These are phyloP conservation scores for Harpegnathos saltator DNA, from an alignment of 1,140 invertebrate species.

Conservation along the genomic window DNA sequence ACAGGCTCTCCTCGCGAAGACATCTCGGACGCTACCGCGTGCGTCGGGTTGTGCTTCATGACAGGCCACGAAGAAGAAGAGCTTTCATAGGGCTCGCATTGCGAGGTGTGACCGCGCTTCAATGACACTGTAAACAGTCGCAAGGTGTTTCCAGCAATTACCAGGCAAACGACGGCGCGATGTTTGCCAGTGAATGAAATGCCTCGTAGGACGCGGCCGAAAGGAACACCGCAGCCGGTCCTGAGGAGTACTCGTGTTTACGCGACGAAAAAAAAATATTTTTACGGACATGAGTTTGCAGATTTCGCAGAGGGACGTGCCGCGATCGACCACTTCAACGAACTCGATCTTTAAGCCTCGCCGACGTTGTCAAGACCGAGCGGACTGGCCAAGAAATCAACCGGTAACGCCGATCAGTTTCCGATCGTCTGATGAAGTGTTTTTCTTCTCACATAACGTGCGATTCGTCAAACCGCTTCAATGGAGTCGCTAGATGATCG, in stretches of 20 bases:
- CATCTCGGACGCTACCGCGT: not conserved
- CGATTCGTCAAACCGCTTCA: not conserved
- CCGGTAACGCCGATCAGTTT: conserved; percentile 63
- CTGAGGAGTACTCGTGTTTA: conserved; percentile 56
- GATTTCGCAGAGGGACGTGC: conserved; percentile 63
- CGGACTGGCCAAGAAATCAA: conserved; percentile 27
- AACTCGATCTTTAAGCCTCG: conserved; percentile 59
- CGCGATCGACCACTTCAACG: conserved; percentile 64
- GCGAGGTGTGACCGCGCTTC: conserved; percentile 79
- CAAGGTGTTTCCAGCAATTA: conserved; percentile 82
- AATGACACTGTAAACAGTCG: conserved; percentile 83
- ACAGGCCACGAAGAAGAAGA: conserved; percentile 39
- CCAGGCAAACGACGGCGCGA: conserved; percentile 69
- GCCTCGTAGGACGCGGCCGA: conserved; percentile 63
- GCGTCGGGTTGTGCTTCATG: conserved; percentile 2
- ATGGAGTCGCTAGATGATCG: too few relatives aligned
- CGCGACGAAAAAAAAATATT: conserved; percentile 67
- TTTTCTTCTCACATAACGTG: not conserved
- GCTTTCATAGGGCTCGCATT: conserved; percentile 57
- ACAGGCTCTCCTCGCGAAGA: not conserved
- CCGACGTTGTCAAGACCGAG: conserved; percentile 55
- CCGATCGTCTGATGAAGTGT: conserved; percentile 15
- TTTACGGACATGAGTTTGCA: conserved; percentile 77
- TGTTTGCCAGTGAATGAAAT: conserved; percentile 78
- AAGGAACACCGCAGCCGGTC: conserved; percentile 21